These are phyloP conservation scores for Brachionus manjavacas DNA, from an alignment of 1,140 invertebrate genomes.

Conservation along the genomic window DNA sequence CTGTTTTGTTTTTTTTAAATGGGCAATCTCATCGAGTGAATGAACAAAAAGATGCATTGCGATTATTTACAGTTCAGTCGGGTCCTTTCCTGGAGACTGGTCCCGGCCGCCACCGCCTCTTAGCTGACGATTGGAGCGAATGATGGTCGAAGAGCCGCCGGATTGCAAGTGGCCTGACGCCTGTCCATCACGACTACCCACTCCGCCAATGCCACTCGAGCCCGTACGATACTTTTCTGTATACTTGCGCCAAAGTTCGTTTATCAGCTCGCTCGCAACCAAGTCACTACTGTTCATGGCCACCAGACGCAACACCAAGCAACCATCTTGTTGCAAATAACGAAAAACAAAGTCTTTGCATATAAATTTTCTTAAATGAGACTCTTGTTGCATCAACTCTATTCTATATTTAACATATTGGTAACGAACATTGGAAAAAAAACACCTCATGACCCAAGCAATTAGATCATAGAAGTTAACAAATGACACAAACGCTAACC, in stretches of 20 bases:
- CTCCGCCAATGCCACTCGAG: neutral
- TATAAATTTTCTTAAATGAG: constrained; percentile 46
- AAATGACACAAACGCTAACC: constrained; percentile 48
- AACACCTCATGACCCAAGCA: constrained; percentile 44
- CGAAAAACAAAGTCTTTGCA: constrained; percentile 57
- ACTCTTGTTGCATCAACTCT: constrained; percentile 40
- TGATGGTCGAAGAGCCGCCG: constrained; percentile 8
- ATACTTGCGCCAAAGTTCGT: constrained; percentile 58
- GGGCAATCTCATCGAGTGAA: neutral
- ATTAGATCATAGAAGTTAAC: constrained; percentile 52
- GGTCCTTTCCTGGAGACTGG: constrained; percentile 36
- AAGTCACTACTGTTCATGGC: constrained; percentile 61
- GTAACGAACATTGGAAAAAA: constrained; percentile 43
- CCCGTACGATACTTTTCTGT: constrained; percentile 41
- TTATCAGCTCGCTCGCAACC: constrained; percentile 59
- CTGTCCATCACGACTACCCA: neutral
- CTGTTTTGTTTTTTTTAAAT: neutral
- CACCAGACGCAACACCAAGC: constrained; percentile 60
- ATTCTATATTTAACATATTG: constrained; percentile 42
- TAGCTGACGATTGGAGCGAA: constrained; percentile 33
- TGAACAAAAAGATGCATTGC: neutral
- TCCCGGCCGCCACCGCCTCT: constrained; percentile 27
- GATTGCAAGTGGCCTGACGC: neutral
- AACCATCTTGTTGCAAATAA: constrained; percentile 60
- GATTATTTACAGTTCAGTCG: constrained; percentile 18